Base-by-base conservation (phyloP, 92 coral and sea anemone species). In the Phymanthus crucifer region DNA sequence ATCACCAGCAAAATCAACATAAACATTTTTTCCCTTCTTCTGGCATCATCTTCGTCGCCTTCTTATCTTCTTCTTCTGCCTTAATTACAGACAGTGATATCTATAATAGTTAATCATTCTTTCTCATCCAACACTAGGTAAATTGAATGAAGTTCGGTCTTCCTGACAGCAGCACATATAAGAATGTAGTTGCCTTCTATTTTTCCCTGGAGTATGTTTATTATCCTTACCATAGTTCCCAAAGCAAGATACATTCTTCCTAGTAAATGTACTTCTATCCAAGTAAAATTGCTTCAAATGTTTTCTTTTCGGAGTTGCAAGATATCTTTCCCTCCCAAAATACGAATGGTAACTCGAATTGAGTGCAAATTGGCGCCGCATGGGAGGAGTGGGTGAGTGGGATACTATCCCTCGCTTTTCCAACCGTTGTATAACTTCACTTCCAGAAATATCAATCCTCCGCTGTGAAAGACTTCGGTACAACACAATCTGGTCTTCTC, bases 371-470 rank as follows among this genome's bases (percentile, higher is more conserved):
- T 61, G 68, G 32, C 29, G 10, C 29, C 29, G 68, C 72, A 38
- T 3, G 81, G 81, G 81, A 61, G 81, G 81, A 72, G 81, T 37
- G 35, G 81, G 72, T 61, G 43, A 38, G 35, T 37, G 29, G 64
- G 29, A 54, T 54, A 5, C 0, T 40, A 64, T 52, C 8, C 72
- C 81, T 77, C 81, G 26, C 24, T 64, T n/a, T 12, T n/a, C 72
- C 17, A 77, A 70, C 10, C 81, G 64, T 48, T 21, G 46, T 3
- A n/a, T 16, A 32, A 64, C 13, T 77, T 77, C 81, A 19, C 24
- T 64, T 12, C 58, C 47, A 10, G 81, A 38, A 38, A 16, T 19
- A 31, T 77, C 72, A 3, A 35, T 77, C 65, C 81, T 77, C 40
- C 71, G 24, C 65, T 61, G 5, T 38, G 81, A 77, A 52, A 32